phyloP scores from a whole-genome alignment of 2,797 vertebrate genomes.

The Scyliorhinus canicula region DNA sequence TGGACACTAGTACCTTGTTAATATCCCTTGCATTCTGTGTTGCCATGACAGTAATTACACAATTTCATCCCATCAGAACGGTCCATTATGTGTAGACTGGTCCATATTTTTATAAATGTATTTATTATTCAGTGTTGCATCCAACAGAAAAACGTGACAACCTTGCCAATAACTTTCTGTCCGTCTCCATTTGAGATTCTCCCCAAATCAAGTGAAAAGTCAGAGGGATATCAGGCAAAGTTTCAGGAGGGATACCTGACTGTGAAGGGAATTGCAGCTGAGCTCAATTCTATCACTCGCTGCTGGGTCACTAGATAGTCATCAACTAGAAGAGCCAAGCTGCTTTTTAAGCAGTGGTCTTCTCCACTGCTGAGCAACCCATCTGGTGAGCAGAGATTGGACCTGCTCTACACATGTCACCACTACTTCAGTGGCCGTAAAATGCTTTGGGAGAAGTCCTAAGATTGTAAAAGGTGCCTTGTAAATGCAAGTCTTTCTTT shows the following conservation, averaged over 20 bases:
- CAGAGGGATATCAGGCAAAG: background rate
- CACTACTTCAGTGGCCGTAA: background rate
- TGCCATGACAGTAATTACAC: background rate
- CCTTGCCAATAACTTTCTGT: background rate
- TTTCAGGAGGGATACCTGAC: background rate
- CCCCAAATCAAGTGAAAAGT: background rate
- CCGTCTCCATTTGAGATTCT: background rate
- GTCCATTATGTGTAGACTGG: background rate
- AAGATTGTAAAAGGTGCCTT: background rate
- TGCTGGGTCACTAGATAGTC: background rate
- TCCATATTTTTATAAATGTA: background rate
- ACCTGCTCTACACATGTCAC: background rate
- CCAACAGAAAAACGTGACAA: background rate
- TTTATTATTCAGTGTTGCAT: background rate
- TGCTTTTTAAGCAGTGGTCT: background rate
- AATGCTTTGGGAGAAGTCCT: background rate
- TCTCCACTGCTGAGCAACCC: background rate
- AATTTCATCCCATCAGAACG: background rate
- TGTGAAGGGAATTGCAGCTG: background rate
- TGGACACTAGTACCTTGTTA: background rate
- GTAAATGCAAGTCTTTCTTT: background rate
- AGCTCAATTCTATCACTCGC: background rate
- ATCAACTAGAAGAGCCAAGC: background rate
- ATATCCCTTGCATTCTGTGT: background rate
- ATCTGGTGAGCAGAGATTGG: background rate